These are phyloP conservation scores for Zosterops pallidus DNA, from an alignment of 2,113 vertebrate species.

Conservation along the genomic window DNA sequence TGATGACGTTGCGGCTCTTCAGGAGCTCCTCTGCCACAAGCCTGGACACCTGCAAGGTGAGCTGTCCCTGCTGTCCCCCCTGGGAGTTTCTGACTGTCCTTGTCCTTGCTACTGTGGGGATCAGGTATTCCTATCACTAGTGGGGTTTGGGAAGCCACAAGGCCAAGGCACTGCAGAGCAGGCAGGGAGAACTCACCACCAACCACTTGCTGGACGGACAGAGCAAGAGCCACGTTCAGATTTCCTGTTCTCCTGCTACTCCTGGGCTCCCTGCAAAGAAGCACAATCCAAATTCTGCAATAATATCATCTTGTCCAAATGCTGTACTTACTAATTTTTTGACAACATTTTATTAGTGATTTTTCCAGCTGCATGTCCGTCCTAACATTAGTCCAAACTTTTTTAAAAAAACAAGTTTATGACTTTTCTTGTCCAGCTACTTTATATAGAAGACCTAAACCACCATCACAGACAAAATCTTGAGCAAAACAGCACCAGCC, in stretches of 20 bases:
- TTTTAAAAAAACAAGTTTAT: background rate
- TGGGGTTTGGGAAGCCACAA: background rate
- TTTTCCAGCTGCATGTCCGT: background rate
- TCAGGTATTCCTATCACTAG: accelerated
- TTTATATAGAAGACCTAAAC: background rate
- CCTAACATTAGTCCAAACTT: background rate
- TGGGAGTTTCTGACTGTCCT: background rate
- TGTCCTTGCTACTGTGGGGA: background rate
- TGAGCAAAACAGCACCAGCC: background rate
- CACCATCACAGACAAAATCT: background rate
- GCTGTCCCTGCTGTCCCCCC: no score
- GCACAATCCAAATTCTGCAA: background rate
- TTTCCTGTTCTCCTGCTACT: accelerated
- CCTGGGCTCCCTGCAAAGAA: background rate
- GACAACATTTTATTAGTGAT: background rate
- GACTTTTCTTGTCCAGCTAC: background rate
- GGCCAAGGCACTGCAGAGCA: background rate
- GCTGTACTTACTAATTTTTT: background rate
- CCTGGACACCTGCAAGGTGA: background rate
- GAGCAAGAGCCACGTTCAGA: accelerated
- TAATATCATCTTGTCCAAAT: background rate
- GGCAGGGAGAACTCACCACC: background rate
- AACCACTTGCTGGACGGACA: background rate
- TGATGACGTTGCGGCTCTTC: background rate
- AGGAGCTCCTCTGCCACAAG: background rate